Evolutionary conservation across 2,888 invertebrate species (phyloP).

Genomic region (Machimus rusticus): DNA sequence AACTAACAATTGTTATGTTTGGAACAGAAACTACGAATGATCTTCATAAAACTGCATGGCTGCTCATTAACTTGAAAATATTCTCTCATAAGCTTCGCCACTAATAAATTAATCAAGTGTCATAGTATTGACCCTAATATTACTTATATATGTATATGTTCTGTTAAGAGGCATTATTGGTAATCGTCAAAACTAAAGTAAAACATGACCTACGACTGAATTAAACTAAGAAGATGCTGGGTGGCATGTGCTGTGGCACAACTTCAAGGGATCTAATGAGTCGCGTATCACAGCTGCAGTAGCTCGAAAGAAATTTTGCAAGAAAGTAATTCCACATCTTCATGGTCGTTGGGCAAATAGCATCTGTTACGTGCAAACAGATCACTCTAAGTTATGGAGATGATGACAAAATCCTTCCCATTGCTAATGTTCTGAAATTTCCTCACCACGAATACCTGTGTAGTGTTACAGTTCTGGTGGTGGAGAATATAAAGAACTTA

Average conservation of each 20-base stretch:
- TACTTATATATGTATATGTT: neutral
- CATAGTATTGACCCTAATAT: neutral
- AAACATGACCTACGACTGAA: neutral
- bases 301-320: neutral
- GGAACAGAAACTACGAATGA: no score
- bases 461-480: neutral
- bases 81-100: neutral
- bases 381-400: neutral
- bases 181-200: neutral
- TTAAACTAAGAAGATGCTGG: neutral
- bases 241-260: neutral
- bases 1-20: no score
- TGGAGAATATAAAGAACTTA: neutral
- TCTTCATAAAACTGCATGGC: neutral
- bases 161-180: neutral
- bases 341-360: conserved; percentile 25
- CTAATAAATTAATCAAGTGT: neutral
- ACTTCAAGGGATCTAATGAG: neutral
- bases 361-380: conserved; percentile 8
- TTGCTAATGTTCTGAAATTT: neutral
- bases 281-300: neutral
- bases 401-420: conserved; percentile 14
- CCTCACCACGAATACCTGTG: neutral
- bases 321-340: neutral
- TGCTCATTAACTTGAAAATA: neutral